Base-by-base conservation (phyloP, 2,888 invertebrate genomes). In the Ectobius pallidus region DNA sequence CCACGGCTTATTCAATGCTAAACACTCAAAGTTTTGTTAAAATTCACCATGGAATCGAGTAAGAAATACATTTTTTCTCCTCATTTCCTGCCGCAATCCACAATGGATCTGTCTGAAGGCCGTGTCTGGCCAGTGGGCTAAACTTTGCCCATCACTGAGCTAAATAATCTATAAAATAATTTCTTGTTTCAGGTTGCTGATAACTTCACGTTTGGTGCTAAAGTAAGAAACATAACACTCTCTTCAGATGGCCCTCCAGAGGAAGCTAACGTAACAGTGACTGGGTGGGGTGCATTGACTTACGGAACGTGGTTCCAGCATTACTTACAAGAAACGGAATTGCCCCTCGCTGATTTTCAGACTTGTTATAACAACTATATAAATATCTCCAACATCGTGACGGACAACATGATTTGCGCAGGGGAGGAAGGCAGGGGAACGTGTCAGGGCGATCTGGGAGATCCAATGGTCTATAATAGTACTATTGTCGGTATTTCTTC, bases 351-450 rank as follows among this genome's bases (percentile, higher is more conserved):
- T 32, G 75, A 79, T 30, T 78, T 77, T 72, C 62, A 72, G 16
- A 77, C 78, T 32, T 82, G 81, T 74, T 74, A 77, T 25, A 70
- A 75, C 63, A 78, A 80, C 61, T 81, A 81, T 62, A 32, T 77
- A 1, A 72, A 62, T n/a, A 44, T 67, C 30, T 16, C 30, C 27
- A 11, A 75, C 1, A 9, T n/a, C 4, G 58, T 81, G 20, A 81
- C 81, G 11, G 7, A 70, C 14, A 83, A 84, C 27, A 87, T 87
- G 87, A 84, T 87, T 77, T 87, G 87, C 71, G 87, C 87, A 0
- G 87, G 86, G 0, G 18, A 30, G 20, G 30, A 82, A 0, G 84
- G 85, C 3, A 84, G 85, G 62, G 87, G 87, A 78, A 85, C 87
- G 62, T 87, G 87, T 69, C 86, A 87, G 82, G 65, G 65, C 1